Conservation (phyloP, 2,888 invertebrate species). For the Troilus luridus region DNA sequence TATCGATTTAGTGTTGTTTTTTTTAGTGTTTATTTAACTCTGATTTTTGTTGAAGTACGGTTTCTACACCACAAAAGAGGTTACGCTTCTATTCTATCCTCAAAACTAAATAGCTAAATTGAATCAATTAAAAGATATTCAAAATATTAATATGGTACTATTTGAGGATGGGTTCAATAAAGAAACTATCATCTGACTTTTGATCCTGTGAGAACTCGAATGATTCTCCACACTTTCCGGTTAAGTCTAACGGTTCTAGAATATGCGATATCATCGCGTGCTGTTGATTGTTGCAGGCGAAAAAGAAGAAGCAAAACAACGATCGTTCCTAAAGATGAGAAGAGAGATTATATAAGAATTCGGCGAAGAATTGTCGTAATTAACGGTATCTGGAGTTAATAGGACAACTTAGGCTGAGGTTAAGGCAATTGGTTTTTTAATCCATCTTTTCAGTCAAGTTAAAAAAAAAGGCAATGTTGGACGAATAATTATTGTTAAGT, state of each 20-base stretch:
- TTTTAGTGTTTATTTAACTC: too few relatives aligned
- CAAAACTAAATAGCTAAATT: background rate
- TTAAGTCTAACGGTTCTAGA: background rate
- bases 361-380: background rate
- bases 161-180: background rate
- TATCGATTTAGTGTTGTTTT: too few relatives aligned
- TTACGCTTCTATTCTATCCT: too few relatives aligned
- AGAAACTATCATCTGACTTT: background rate
- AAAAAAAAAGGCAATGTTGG: background rate
- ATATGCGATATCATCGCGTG: slow-evolving; percentile 31
- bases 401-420: background rate
- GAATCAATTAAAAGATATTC: background rate
- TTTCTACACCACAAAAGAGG: too few relatives aligned
- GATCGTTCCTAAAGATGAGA: background rate
- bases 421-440: background rate
- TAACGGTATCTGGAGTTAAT: background rate
- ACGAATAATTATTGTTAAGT: background rate
- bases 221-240: background rate
- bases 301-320: background rate
- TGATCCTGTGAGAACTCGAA: background rate
- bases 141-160: background rate
- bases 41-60: too few relatives aligned
- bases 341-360: background rate
- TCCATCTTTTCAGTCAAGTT: too few relatives aligned
- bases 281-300: background rate